Evolutionary conservation across 92 coral and sea anemone species (phyloP).

Genomic region (Heteractis magnifica): DNA sequence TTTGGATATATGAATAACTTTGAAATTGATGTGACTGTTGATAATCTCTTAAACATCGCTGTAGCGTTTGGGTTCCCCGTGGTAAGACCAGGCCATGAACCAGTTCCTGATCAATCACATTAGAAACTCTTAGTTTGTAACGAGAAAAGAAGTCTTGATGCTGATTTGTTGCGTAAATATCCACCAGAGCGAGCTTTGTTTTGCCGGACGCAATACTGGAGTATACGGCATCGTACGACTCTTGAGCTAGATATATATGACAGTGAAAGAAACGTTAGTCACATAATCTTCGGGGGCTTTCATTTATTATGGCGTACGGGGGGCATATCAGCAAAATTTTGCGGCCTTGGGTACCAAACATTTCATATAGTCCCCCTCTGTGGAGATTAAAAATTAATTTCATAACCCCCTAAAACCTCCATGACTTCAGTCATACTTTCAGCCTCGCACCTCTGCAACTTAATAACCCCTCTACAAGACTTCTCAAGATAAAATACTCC

Average conservation of each 20-base stretch:
- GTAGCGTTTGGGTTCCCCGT: slow-evolving; percentile 42
- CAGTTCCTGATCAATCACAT: slow-evolving; percentile 61
- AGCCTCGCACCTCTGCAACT: no score
- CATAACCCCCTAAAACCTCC: no score
- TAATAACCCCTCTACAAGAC: no score
- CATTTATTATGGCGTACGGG: no score
- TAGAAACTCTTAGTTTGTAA: slow-evolving; percentile 62
- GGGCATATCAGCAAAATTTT: no score
- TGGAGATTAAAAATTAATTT: no score
- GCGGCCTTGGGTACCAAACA: no score
- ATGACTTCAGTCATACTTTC: no score
- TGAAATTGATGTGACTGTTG: slow-evolving; percentile 56
- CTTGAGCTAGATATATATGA: slow-evolving; percentile 37
- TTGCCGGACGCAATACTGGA: slow-evolving; percentile 59
- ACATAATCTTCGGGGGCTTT: not conserved
- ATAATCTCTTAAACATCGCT: slow-evolving; percentile 55
- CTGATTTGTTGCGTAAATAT: slow-evolving; percentile 68
- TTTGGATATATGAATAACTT: slow-evolving; percentile 60
- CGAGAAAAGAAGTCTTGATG: slow-evolving; percentile 51
- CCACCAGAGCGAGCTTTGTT: slow-evolving; percentile 74
- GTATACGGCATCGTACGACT: slow-evolving; percentile 65
- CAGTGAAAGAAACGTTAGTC: not conserved
- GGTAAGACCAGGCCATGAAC: slow-evolving; percentile 77
- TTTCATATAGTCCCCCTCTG: no score
- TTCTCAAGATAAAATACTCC: no score